phyloP scores from a whole-genome alignment of 1,140 invertebrate species.

The Muscidifurax raptorellus region DNA sequence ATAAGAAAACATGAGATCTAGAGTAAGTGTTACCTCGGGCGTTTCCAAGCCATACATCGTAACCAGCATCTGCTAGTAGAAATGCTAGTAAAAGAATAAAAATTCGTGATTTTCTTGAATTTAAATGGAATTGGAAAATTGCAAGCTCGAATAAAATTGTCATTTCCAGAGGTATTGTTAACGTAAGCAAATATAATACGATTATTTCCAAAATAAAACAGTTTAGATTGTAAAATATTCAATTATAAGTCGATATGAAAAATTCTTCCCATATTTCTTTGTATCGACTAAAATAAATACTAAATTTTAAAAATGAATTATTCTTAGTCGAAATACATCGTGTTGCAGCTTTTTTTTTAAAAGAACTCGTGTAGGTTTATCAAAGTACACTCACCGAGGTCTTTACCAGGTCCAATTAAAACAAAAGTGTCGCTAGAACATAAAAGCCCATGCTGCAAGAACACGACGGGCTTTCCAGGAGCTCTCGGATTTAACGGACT shows the following conservation, averaged over 20 bases:
- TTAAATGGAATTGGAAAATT: slow-evolving; percentile 6
- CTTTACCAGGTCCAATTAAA: slow-evolving; percentile 66
- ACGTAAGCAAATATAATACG: no score
- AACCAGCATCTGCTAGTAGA: slow-evolving; percentile 81
- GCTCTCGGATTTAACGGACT: slow-evolving; percentile 59
- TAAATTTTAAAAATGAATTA: no score
- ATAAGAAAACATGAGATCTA: slow-evolving; percentile 76
- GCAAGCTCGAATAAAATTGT: not conserved
- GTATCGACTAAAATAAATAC: no score
- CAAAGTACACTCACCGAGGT: slow-evolving; percentile 61
- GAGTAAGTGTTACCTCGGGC: slow-evolving; percentile 83
- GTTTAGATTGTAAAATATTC: no score
- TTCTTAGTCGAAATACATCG: no score
- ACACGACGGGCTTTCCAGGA: slow-evolving; percentile 69
- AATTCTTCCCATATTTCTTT: no score
- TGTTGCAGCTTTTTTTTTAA: not conserved
- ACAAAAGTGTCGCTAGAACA: slow-evolving; percentile 72
- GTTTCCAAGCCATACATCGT: slow-evolving; percentile 83
- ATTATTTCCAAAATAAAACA: no score
- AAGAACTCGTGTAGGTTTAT: not conserved
- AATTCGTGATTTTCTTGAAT: slow-evolving; percentile 24
- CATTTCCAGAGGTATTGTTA: not conserved
- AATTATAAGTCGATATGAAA: no score
- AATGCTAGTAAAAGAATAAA: slow-evolving; percentile 73
- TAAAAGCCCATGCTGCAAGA: slow-evolving; percentile 85